phyloP scores from a whole-genome alignment of 1,140 invertebrate genomes.

The Drosophila watanabei region DNA sequence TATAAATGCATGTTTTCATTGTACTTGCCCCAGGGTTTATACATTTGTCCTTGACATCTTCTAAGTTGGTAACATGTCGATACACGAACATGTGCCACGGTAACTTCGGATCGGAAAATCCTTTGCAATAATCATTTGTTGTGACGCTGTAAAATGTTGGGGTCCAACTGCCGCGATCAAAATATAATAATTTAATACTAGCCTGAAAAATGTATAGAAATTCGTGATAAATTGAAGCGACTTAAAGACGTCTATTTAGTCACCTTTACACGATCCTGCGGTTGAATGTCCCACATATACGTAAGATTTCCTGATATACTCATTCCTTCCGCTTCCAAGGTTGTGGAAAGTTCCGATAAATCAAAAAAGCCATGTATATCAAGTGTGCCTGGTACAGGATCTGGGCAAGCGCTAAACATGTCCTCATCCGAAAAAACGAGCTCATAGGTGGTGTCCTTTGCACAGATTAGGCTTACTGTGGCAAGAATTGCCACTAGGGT shows the following conservation, averaged over 20 bases:
- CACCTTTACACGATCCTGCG: slow-evolving; percentile 12
- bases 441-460: neutral
- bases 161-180: slow-evolving; percentile 11
- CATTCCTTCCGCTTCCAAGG: neutral
- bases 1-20: neutral
- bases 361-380: neutral
- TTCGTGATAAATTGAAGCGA: too few species aligned
- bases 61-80: slow-evolving; percentile 8
- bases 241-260: neutral
- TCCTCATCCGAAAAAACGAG: neutral
- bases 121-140: slow-evolving; percentile 3
- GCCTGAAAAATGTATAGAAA: neutral
- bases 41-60: slow-evolving; percentile 28
- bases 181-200: neutral
- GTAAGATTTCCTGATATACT: neutral
- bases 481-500: neutral
- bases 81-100: slow-evolving; percentile 20
- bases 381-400: slow-evolving; percentile 6
- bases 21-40: slow-evolving; percentile 40
- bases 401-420: neutral
- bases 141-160: slow-evolving; percentile 6
- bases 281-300: slow-evolving; percentile 10
- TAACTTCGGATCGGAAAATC: slow-evolving; percentile 14
- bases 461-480: neutral
- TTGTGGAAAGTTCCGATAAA: neutral